Percentiles rank a stretch among this genome's conserved stretches.
phyloP scores from a whole-genome alignment of 30 jellyfish, hydroid and myxozoan genomes.

The Hydra vulgaris region DNA sequence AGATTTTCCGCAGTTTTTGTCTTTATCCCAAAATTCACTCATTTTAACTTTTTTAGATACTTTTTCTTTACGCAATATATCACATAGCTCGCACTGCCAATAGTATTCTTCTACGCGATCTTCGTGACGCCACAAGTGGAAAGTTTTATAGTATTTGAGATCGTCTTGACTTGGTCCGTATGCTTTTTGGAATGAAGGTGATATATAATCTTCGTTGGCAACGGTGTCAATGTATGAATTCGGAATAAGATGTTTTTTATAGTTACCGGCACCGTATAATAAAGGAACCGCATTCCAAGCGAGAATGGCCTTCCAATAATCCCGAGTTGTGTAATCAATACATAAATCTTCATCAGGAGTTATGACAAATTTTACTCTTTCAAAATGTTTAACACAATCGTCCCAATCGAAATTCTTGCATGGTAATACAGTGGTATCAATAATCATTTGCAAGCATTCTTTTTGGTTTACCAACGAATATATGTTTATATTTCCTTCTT shows the following conservation, averaged over 20 bases:
- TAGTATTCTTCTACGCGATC: constrained; percentile 31
- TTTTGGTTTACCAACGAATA: constrained; percentile 6
- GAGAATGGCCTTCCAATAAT: constrained; percentile 41
- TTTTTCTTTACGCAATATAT: constrained; percentile 5
- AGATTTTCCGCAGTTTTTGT: constrained; percentile 28
- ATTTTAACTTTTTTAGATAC: not conserved
- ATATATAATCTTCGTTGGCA: constrained; percentile 34
- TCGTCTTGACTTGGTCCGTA: constrained; percentile 22
- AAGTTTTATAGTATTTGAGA: constrained; percentile 18
- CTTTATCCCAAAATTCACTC: constrained; percentile 46
- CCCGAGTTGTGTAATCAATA: constrained; percentile 38
- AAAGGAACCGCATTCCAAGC: constrained; percentile 64
- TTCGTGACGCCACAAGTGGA: constrained; percentile 23
- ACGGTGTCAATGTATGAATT: constrained; percentile 42
- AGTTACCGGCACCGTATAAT: constrained; percentile 34
- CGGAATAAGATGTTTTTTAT: constrained; percentile 29
- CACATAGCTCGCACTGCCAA: constrained; percentile 65
- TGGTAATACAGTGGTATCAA: constrained; percentile 30
- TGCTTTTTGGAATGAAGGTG: constrained; percentile 52
- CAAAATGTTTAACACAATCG: constrained; percentile 45
- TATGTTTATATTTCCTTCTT: constrained; percentile 36
- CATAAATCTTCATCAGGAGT: constrained; percentile 34
- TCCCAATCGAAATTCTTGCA: constrained; percentile 22
- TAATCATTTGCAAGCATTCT: constrained; percentile 9
- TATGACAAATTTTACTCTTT: constrained; percentile 35